Evolutionary conservation across 2,113 vertebrate species (phyloP).

Genomic region (Hypocryptadius cinnamomeus): DNA sequence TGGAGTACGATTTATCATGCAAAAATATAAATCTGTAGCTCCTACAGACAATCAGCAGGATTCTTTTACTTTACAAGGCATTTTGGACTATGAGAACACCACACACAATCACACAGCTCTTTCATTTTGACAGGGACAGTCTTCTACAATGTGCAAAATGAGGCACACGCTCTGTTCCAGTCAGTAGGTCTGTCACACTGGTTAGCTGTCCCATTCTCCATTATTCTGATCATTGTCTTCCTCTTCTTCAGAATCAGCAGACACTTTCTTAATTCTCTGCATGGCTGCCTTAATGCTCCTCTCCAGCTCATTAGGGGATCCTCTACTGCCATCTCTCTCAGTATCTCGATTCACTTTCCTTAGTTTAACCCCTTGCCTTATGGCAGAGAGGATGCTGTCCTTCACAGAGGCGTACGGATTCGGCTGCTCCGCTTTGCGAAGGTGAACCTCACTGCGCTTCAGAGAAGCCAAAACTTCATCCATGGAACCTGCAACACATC

Average conservation of each 20-base stretch:
- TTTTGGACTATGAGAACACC: not conserved
- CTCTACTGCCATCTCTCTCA: not conserved
- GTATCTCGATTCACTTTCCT: constrained; percentile 72
- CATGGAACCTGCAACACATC: constrained; percentile 80
- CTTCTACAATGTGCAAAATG: not conserved
- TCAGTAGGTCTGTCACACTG: not conserved
- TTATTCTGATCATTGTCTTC: constrained; percentile 63
- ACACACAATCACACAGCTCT: not conserved
- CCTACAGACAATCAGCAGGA: not conserved
- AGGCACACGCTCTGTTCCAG: not conserved
- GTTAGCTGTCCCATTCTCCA: constrained; percentile 74
- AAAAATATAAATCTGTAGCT: not conserved
- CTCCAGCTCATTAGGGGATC: constrained; percentile 77
- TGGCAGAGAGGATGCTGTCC: constrained; percentile 81
- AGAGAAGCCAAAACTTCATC: constrained; percentile 90
- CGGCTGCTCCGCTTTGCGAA: constrained; percentile 61
- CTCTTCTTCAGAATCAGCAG: constrained; percentile 85
- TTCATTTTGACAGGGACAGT: not conserved
- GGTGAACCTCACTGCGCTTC: constrained; percentile 71
- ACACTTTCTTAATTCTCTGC: constrained; percentile 90
- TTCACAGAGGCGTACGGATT: constrained; percentile 23
- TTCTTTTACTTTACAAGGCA: not conserved
- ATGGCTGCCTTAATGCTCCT: constrained; percentile 90
- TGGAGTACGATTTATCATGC: not conserved
- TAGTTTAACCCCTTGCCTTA: constrained; percentile 86